Evolutionary conservation across 2,113 vertebrate genomes (phyloP).

Genomic region (Sclerurus mexicanus): DNA sequence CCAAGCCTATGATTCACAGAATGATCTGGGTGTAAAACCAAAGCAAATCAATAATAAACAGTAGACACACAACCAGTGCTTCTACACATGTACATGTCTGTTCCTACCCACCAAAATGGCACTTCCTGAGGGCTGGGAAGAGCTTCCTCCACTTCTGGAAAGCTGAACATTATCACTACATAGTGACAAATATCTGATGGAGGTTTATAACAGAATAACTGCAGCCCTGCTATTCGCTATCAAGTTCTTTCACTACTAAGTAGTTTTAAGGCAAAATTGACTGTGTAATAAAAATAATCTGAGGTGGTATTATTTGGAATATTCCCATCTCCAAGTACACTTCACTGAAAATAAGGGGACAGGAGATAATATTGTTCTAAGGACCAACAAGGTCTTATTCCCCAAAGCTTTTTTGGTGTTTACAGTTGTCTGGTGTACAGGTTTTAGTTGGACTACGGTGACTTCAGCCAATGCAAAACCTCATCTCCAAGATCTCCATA

Average conservation of each 20-base stretch:
- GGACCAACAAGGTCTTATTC: neutral
- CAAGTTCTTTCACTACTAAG: neutral
- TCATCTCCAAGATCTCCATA: neutral
- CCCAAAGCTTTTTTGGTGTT: neutral
- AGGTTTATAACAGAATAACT: neutral
- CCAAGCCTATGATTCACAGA: neutral
- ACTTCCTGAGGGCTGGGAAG: neutral
- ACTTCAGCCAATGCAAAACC: neutral
- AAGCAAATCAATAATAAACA: neutral
- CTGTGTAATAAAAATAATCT: neutral
- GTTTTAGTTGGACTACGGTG: neutral
- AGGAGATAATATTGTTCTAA: neutral
- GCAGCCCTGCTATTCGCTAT: no score
- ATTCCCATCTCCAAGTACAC: neutral
- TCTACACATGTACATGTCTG: rapidly evolving
- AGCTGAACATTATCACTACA: neutral
- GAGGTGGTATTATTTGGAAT: neutral
- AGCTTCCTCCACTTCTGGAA: neutral
- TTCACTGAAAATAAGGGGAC: neutral
- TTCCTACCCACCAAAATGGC: neutral
- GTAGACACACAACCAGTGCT: rapidly evolving
- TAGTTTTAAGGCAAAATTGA: neutral
- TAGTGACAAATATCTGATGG: rapidly evolving
- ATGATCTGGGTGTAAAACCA: neutral
- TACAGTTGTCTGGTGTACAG: neutral